phyloP scores from a whole-genome alignment of 2,797 vertebrate species.

The Halcyon smyrnensis region DNA sequence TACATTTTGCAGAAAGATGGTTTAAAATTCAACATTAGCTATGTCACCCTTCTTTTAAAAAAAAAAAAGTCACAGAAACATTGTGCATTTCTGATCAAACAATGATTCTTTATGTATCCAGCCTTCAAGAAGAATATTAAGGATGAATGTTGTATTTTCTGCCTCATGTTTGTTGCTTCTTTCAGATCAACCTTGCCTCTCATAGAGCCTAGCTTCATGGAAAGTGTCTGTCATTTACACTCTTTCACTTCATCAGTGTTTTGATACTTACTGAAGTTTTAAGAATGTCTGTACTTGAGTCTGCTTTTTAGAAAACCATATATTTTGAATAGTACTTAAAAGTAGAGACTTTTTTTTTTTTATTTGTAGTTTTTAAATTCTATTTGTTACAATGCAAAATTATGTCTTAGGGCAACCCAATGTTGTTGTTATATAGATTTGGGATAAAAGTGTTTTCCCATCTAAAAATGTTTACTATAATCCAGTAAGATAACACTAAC shows the following conservation, averaged over 20 bases:
- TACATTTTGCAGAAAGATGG: not conserved
- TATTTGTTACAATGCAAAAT: not conserved
- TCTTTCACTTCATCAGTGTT: not conserved
- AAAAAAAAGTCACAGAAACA: not conserved
- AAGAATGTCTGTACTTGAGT: not conserved
- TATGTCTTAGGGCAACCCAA: not conserved
- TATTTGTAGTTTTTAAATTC: not conserved
- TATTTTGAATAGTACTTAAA: not conserved
- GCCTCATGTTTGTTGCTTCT: not conserved
- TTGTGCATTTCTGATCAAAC: not conserved
- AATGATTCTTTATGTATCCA: not conserved
- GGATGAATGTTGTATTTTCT: not conserved
- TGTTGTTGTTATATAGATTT: not conserved
- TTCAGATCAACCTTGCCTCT: not conserved
- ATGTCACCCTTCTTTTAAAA: not conserved
- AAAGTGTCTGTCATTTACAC: not conserved
- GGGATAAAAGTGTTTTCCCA: not conserved
- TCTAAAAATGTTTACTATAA: not conserved
- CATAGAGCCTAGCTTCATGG: not conserved
- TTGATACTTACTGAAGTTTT: not conserved
- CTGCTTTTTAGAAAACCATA: not conserved
- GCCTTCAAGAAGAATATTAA: not conserved
- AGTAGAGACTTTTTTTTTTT: not conserved
- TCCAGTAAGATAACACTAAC: not conserved
- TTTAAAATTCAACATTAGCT: not conserved